Evolutionary conservation across 2,888 invertebrate genomes (phyloP).

Genomic region (Griposia aprilina): DNA sequence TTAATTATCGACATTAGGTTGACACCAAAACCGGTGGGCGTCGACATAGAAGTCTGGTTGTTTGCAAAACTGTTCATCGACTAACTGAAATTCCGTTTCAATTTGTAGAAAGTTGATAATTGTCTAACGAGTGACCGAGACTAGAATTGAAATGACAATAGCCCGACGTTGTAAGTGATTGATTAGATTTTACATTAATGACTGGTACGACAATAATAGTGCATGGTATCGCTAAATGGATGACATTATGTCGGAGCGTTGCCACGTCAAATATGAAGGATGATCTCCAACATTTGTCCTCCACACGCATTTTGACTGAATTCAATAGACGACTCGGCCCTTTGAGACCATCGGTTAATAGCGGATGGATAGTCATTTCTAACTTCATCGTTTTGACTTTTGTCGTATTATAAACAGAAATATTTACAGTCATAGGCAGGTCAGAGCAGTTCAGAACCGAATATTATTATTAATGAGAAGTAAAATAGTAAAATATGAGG

Average conservation of each 20-base stretch:
- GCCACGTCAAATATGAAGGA: constrained; percentile 86
- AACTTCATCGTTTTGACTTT: constrained; percentile 72
- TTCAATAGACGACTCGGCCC: constrained; percentile 75
- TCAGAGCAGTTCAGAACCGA: constrained; percentile 34
- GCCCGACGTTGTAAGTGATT: constrained; percentile 75
- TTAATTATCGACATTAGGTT: constrained; percentile 88
- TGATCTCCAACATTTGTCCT: constrained; percentile 81
- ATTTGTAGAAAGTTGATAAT: constrained; percentile 86
- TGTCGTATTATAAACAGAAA: constrained; percentile 64
- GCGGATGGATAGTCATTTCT: constrained; percentile 63
- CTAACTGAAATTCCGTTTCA: constrained; percentile 78
- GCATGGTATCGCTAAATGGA: constrained; percentile 84
- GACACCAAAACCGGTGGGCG: constrained; percentile 83
- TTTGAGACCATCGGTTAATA: constrained; percentile 75
- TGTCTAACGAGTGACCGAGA: constrained; percentile 70
- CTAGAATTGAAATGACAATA: constrained; percentile 74
- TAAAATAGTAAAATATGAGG: constrained; percentile 40
- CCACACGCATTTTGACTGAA: constrained; percentile 74
- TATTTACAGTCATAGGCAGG: constrained; percentile 50
- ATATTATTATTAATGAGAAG: constrained; percentile 38
- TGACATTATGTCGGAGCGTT: constrained; percentile 81
- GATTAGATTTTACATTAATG: constrained; percentile 83
- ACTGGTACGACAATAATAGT: constrained; percentile 81
- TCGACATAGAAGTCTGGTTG: constrained; percentile 63
- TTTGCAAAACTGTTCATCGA: constrained; percentile 84